Evolutionary conservation across 2,797 vertebrate genomes (phyloP).

Genomic region (Neosilurus mollespiculum): DNA sequence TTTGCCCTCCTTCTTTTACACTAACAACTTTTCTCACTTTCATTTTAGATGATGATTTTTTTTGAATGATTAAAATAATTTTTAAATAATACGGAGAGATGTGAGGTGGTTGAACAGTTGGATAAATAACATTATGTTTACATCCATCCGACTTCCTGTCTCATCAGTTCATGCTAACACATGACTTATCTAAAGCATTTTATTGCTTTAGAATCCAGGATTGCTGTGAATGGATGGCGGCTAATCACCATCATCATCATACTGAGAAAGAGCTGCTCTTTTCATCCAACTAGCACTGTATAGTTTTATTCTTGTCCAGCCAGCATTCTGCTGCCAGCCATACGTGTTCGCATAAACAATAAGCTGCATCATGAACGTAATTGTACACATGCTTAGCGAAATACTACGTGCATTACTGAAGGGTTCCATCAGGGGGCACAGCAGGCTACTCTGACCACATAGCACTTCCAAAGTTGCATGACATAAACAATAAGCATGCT

Average conservation of each 20-base stretch:
- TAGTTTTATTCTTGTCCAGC: neutral
- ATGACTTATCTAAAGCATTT: no score
- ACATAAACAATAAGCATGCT: no score
- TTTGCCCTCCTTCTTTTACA: no score
- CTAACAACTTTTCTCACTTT: no score
- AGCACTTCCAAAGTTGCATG: no score
- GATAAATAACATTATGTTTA: neutral
- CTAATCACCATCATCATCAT: neutral
- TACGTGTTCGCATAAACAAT: no score
- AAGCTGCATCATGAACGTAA: no score
- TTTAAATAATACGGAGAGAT: neutral
- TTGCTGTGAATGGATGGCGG: neutral
- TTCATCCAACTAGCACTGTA: neutral
- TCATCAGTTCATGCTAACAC: neutral
- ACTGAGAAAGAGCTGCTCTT: neutral
- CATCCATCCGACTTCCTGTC: neutral
- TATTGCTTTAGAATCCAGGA: neutral
- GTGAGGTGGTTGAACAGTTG: neutral
- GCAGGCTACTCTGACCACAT: no score
- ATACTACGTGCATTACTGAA: no score
- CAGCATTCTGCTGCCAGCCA: neutral
- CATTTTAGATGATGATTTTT: neutral
- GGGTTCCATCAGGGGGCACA: no score
- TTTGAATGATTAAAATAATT: neutral
- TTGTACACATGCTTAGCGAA: no score